phyloP scores from a whole-genome alignment of 2,888 invertebrate species.

The Pristionchus mayeri region DNA sequence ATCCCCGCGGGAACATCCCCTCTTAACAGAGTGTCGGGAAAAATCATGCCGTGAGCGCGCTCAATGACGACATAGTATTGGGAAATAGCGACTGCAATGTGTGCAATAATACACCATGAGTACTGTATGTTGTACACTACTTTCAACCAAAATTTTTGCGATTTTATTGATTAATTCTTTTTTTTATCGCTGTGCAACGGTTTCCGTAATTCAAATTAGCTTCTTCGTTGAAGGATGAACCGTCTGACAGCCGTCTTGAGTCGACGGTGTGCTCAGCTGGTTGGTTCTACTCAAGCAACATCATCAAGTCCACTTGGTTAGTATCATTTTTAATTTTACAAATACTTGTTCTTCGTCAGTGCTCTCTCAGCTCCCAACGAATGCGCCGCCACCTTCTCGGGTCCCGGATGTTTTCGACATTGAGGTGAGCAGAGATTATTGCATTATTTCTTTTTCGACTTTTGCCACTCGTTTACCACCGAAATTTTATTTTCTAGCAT shows the following conservation, averaged over 20 bases:
- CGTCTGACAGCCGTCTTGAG: slow-evolving; percentile 11
- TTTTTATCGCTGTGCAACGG: no score
- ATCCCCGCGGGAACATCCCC: no score
- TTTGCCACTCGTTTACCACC: background rate
- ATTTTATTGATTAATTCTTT: no score
- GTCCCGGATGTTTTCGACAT: slow-evolving; percentile 37
- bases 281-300: slow-evolving; percentile 19
- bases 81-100: background rate
- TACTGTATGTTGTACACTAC: no score
- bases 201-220: background rate
- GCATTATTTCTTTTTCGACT: background rate
- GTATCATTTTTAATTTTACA: background rate
- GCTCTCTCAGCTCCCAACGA: slow-evolving; percentile 18
- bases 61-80: background rate
- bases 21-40: no score
- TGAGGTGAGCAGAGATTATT: background rate
- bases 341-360: background rate
- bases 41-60: no score
- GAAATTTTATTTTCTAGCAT: slow-evolving; percentile 7
- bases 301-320: slow-evolving; percentile 14
- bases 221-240: background rate
- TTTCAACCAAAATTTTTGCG: no score
- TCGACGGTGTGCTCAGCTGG: slow-evolving; percentile 19
- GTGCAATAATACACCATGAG: background rate
- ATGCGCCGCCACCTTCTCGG: background rate